Conservation (phyloP, 2,113 vertebrate species). For the Leptocoma aspasia region DNA sequence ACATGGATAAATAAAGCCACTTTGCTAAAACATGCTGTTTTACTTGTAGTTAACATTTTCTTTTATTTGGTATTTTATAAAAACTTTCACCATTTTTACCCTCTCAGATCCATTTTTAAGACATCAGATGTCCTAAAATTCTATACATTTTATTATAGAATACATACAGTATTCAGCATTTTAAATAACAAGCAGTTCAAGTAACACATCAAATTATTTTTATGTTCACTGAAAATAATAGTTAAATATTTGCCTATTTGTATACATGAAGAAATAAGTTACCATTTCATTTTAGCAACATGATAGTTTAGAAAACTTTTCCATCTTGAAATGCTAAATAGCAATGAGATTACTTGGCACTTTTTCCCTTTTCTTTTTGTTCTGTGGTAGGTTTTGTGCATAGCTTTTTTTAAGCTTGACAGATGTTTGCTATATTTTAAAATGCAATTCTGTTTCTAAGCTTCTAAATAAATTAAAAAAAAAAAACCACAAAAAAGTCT, state of each 20-base stretch:
- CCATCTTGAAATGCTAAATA: slow-evolving; percentile 45
- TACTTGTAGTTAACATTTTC: not conserved
- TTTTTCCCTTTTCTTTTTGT: slow-evolving; percentile 39
- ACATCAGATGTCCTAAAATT: not conserved
- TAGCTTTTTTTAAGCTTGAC: not conserved
- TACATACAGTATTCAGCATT: not conserved
- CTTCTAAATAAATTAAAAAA: not conserved
- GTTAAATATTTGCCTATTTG: not conserved
- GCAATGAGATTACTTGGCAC: not conserved
- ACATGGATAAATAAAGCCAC: not conserved
- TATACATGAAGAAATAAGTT: not conserved
- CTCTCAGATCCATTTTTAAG: not conserved
- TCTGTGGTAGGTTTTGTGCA: not conserved
- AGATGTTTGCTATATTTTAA: slow-evolving; percentile 36
- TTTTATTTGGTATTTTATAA: not conserved
- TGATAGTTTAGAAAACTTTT: slow-evolving; percentile 28
- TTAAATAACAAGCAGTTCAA: not conserved
- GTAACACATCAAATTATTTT: not conserved
- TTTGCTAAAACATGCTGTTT: not conserved
- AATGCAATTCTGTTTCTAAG: not conserved
- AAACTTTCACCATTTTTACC: not conserved
- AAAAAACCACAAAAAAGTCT: not conserved
- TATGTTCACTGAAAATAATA: not conserved
- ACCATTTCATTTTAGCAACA: slow-evolving; percentile 29
- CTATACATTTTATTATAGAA: not conserved